Evolutionary conservation across 2,113 vertebrate genomes (phyloP).

Genomic region (Hemiscyllium ocellatum): DNA sequence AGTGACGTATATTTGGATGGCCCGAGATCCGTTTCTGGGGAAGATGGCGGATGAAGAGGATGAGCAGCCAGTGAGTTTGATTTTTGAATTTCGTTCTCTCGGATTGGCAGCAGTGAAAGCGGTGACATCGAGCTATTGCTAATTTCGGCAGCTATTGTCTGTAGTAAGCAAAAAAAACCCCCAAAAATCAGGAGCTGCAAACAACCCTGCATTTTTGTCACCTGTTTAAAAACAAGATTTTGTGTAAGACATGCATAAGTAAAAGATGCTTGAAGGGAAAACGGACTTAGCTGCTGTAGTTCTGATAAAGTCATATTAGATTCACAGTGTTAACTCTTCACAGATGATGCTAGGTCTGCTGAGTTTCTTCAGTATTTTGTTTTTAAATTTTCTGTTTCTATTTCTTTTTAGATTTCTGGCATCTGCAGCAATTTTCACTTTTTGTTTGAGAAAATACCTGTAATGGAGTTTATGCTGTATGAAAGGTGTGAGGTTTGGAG

Average conservation of each 20-base stretch:
- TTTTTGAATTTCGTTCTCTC: no score
- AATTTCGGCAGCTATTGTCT: not conserved
- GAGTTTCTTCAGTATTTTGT: no score
- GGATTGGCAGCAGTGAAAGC: not conserved
- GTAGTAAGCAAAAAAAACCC: not conserved
- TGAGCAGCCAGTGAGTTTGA: not conserved
- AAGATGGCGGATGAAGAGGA: slow-evolving; percentile 31
- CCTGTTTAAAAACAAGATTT: not conserved
- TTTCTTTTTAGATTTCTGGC: no score
- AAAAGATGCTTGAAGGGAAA: no score
- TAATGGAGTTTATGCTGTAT: not conserved
- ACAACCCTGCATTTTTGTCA: not conserved
- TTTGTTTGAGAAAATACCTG: not conserved
- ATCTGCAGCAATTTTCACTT: no score
- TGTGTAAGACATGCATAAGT: no score
- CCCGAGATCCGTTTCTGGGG: not conserved
- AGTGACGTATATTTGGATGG: not conserved
- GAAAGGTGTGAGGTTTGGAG: not conserved
- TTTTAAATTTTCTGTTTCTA: no score
- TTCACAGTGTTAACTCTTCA: no score
- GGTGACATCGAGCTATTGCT: not conserved
- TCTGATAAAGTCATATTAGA: no score
- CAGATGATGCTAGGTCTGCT: no score
- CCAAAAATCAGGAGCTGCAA: not conserved
- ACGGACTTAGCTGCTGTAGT: no score